Conservation (phyloP, 2,888 invertebrate species). For the Linnaemya tessellans region DNA sequence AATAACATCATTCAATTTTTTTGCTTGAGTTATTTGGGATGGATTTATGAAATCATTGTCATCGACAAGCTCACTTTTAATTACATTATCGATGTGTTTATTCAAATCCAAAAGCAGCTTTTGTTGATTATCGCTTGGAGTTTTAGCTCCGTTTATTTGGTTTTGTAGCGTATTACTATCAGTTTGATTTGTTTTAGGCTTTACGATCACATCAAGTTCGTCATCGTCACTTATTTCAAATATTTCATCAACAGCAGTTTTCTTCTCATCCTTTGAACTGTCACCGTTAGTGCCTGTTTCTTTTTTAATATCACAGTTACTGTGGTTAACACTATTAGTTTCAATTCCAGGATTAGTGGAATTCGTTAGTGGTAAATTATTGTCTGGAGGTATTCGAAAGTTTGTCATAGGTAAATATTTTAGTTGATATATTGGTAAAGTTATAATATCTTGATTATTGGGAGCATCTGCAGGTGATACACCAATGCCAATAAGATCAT, state of each 20-base stretch:
- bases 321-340: background rate
- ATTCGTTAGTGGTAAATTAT: background rate
- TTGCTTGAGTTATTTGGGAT: slow-evolving; percentile 30
- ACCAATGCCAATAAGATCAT: slow-evolving; percentile 78
- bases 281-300: slow-evolving; percentile 21
- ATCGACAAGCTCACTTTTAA: slow-evolving; percentile 30
- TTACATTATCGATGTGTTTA: background rate
- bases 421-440: slow-evolving; percentile 76
- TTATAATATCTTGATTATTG: slow-evolving; percentile 60
- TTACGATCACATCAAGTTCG: background rate
- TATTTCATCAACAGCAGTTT: slow-evolving; percentile 41
- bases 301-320: background rate
- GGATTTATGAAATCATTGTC: slow-evolving; percentile 32
- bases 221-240: slow-evolving; percentile 70
- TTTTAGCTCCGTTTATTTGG: background rate
- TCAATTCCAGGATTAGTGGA: background rate
- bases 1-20: background rate
- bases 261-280: background rate
- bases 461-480: slow-evolving; percentile 64
- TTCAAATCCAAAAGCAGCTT: background rate
- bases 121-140: background rate
- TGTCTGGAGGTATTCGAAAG: slow-evolving; percentile 1
- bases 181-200: background rate
- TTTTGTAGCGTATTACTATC: background rate
- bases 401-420: slow-evolving; percentile 68